A percentile compares a stretch with the other conserved stretches of the same genome.
phyloP scores from a whole-genome alignment of 2,113 vertebrate species.

The Herpetotheres cachinnans region DNA sequence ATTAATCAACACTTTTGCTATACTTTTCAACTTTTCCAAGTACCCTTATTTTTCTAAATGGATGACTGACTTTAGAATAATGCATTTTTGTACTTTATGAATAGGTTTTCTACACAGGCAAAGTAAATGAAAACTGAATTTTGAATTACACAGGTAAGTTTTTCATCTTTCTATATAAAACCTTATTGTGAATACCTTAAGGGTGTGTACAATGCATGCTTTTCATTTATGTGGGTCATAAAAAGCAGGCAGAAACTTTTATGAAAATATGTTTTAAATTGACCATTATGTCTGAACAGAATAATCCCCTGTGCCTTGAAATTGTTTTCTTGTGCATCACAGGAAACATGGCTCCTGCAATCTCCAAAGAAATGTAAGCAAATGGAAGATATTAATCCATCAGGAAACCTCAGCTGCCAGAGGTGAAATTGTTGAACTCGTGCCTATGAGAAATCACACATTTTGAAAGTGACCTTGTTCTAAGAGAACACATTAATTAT shows the following conservation, averaged over 20 bases:
- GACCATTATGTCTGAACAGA: not conserved
- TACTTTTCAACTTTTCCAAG: not conserved
- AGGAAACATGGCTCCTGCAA: not conserved
- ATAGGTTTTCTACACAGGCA: not conserved
- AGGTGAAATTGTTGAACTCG: not conserved
- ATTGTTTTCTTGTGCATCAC: not conserved
- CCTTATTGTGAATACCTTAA: not conserved
- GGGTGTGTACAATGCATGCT: not conserved
- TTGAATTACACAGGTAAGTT: not conserved
- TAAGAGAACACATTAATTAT: not conserved
- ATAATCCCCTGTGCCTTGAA: not conserved
- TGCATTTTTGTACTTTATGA: not conserved
- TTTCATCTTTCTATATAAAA: not conserved
- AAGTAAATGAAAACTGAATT: not conserved
- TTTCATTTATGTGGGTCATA: not conserved
- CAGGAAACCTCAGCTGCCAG: not conserved
- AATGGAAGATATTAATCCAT: not conserved
- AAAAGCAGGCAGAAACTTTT: not conserved
- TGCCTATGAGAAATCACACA: not conserved
- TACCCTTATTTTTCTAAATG: not conserved
- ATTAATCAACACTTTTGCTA: not conserved
- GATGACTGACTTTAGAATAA: not conserved
- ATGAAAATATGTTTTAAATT: not conserved
- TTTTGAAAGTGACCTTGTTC: not conserved
- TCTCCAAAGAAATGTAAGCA: not conserved